Evolutionary conservation across 2,888 invertebrate species (phyloP).

Genomic region (Celastrina argiolus): DNA sequence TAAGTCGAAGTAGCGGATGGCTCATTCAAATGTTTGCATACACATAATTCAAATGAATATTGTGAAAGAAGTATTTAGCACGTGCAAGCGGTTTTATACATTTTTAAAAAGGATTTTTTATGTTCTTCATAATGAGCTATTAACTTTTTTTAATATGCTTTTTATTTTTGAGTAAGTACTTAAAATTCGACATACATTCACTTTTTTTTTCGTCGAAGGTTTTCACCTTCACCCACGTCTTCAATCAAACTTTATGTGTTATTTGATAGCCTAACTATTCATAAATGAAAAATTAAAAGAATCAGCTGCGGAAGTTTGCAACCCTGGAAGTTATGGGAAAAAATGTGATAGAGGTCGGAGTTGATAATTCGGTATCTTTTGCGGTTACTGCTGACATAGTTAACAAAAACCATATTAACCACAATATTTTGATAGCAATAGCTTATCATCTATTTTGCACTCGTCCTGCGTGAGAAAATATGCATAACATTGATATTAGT

Average conservation of each 20-base stretch:
- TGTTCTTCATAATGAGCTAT: too few species aligned
- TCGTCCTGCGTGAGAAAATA: too few species aligned
- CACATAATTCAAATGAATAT: too few species aligned
- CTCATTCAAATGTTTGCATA: too few species aligned
- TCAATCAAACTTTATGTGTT: not conserved
- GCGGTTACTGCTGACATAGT: slow-evolving; percentile 19
- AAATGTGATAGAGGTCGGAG: slow-evolving; percentile 16
- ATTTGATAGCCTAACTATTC: slow-evolving; percentile 3
- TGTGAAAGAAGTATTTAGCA: too few species aligned
- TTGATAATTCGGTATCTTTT: slow-evolving; percentile 20
- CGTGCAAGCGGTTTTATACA: too few species aligned
- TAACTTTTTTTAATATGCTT: too few species aligned
- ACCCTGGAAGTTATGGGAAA: slow-evolving; percentile 12
- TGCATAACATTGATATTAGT: too few species aligned
- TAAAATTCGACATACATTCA: not conserved
- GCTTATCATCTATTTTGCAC: slow-evolving; percentile 19
- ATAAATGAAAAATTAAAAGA: slow-evolving; percentile 13
- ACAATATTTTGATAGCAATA: not conserved
- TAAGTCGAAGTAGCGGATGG: too few species aligned
- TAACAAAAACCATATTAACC: not conserved
- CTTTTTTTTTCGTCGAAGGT: not conserved
- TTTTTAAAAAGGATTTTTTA: too few species aligned
- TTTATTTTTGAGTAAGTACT: too few species aligned
- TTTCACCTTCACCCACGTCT: not conserved
- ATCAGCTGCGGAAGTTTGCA: slow-evolving; percentile 12